These are phyloP conservation scores for Bubalus kerabau DNA, from an alignment of 2,113 vertebrate genomes.

Conservation along the genomic window DNA sequence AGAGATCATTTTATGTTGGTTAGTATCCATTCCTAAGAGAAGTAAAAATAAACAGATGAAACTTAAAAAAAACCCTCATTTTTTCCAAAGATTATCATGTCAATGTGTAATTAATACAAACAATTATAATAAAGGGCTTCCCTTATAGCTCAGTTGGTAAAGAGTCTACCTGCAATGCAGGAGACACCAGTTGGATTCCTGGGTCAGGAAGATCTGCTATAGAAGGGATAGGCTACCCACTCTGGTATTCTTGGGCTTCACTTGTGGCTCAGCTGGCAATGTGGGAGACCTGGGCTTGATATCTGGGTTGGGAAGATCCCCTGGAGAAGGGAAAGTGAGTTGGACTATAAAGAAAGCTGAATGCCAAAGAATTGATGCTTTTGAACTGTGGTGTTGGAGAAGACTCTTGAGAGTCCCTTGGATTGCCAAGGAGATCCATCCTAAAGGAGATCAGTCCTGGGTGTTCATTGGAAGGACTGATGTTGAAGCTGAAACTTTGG, in stretches of 20 bases:
- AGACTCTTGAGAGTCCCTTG: too few relatives aligned
- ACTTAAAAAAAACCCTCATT: neutral
- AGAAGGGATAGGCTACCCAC: neutral
- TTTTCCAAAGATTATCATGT: neutral
- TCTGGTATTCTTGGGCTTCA: neutral
- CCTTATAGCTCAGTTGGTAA: neutral
- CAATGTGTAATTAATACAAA: neutral
- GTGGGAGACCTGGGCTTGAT: neutral
- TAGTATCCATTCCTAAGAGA: neutral
- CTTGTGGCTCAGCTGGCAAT: neutral
- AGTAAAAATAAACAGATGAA: neutral
- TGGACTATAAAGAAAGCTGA: neutral
- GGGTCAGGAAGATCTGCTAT: neutral
- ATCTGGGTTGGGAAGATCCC: neutral
- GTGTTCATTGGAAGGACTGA: neutral
- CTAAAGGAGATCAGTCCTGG: neutral
- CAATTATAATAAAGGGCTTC: neutral
- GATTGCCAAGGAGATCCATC: too few relatives aligned
- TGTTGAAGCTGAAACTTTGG: neutral
- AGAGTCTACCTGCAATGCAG: neutral
- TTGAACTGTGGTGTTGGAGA: too few relatives aligned
- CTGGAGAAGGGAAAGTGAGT: neutral
- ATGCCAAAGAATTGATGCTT: fast-evolving
- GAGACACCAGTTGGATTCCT: neutral
- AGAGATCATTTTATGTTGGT: neutral